Evolutionary conservation across 2,888 invertebrate genomes (phyloP), one percentile per base, ranked within the genome.

Genomic region (Campopleginae sp.): DNA sequence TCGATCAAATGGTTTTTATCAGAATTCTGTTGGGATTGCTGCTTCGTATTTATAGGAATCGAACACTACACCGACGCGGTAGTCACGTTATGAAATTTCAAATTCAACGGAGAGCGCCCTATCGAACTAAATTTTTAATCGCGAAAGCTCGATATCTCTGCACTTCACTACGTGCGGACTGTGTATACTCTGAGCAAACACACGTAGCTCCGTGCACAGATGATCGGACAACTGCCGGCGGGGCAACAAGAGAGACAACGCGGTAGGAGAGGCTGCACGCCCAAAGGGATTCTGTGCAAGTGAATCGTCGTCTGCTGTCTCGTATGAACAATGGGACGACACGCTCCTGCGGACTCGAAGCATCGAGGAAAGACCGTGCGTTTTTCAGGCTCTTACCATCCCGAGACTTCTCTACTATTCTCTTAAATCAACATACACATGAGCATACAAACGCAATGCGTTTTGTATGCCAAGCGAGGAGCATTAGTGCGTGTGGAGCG

Each of bases 401-500:
- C 58, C 58, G 27, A 27, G 27, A 58, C 58, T 58, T 58, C 27
- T 27, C 27, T 58, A 27, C 23, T 42, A 58, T 79, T 58, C 23
- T 19, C 38, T 19, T 70, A n/a, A 33, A 85, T 79, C 79, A 63
- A 84, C 44, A 76, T 84, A 84, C 84, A 79, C 84, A 79, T 84
- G 78, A 12, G 58, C 14, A 27, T 27, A 27, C 58, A 58, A 12
- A 58, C 14, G 12, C 14, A 14, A 27, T 58, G 27, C 54, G 23
- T 58, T 12, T 12, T 58, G 27, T 38, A 38, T 82, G 84, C 76
- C 80, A 71, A 76, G 81, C 75, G 78, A 77, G 51, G 86, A 87
- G 88, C 88, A 89, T 89, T 88, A 88, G 76, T 85, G 83, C 85
- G 87, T 88, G 87, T 88, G 89, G 75, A 75, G 77, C 89, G 85